Percentiles rank a stretch among this genome's conserved stretches.
phyloP scores from a whole-genome alignment of 2,797 vertebrate genomes.

The Cheirogaleus major region DNA sequence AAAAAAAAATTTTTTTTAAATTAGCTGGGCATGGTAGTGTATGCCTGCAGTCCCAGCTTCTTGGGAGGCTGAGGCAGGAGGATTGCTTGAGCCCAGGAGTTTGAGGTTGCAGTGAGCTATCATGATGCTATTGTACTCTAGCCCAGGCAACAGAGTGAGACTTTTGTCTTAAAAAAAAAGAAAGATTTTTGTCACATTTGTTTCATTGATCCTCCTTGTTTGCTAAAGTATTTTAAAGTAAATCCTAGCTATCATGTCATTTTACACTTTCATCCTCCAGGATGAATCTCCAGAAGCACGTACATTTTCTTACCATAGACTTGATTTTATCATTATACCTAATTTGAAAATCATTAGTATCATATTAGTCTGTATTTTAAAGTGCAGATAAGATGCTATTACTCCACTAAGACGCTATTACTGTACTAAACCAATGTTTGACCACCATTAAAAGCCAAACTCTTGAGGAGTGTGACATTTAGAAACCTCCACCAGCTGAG shows the following conservation, averaged over 20 bases:
- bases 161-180: no score
- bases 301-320: background rate
- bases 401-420: background rate
- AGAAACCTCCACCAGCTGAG: background rate
- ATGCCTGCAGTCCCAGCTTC: no score
- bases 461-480: background rate
- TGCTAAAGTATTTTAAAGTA: background rate
- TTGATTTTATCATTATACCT: background rate
- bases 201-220: background rate
- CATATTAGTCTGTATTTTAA: background rate
- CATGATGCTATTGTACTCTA: no score
- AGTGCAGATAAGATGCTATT: background rate
- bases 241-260: background rate
- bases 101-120: no score
- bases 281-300: background rate
- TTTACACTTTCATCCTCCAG: background rate
- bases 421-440: background rate
- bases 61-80: no score
- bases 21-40: no score
- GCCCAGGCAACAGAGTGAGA: no score
- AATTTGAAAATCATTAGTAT: background rate
- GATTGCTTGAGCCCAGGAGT: no score
- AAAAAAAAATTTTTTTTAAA: no score
- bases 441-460: background rate
- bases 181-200: conserved; percentile 8